A percentile compares a stretch with the other conserved stretches of the same genome.
Evolutionary conservation across 2,888 invertebrate species (phyloP).

Genomic region (Orthosia incerta): DNA sequence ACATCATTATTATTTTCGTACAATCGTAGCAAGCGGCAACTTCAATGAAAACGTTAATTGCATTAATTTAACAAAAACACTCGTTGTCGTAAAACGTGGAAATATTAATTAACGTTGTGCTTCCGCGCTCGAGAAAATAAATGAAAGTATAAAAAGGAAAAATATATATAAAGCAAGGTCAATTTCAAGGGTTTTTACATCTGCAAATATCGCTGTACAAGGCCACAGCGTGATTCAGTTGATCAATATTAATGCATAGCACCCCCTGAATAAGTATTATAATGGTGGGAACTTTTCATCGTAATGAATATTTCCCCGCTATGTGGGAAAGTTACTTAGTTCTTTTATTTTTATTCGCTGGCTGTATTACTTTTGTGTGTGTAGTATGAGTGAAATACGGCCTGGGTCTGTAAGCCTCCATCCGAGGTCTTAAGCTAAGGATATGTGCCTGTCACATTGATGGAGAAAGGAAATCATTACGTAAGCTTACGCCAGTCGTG

Average conservation of each 20-base stretch:
- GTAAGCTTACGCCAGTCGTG: constrained; percentile 4
- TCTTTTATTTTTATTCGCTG: constrained; percentile 69
- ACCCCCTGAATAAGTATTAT: constrained; percentile 72
- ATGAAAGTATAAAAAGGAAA: constrained; percentile 52
- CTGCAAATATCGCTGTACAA: constrained; percentile 68
- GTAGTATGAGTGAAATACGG: constrained; percentile 53
- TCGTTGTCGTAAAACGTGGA: constrained; percentile 43
- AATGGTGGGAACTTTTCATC: constrained; percentile 76
- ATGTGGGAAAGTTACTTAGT: constrained; percentile 69
- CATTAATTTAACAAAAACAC: constrained; percentile 51
- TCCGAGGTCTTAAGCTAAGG: constrained; percentile 34
- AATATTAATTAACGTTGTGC: constrained; percentile 53
- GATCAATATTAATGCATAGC: constrained; percentile 77
- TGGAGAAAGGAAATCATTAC: constrained; percentile 43
- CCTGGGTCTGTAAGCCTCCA: constrained; percentile 50
- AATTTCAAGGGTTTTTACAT: constrained; percentile 63
- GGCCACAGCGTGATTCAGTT: constrained; percentile 69
- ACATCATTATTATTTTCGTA: constrained; percentile 22
- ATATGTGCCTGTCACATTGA: constrained; percentile 47
- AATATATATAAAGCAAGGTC: constrained; percentile 64
- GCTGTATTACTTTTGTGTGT: constrained; percentile 51
- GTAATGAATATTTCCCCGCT: constrained; percentile 78
- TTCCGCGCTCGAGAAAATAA: constrained; percentile 51
- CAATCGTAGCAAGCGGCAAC: constrained; percentile 9
- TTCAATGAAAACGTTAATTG: constrained; percentile 51